Evolutionary conservation across 2,888 invertebrate species (phyloP).

Genomic region (Synergus gifuensis): DNA sequence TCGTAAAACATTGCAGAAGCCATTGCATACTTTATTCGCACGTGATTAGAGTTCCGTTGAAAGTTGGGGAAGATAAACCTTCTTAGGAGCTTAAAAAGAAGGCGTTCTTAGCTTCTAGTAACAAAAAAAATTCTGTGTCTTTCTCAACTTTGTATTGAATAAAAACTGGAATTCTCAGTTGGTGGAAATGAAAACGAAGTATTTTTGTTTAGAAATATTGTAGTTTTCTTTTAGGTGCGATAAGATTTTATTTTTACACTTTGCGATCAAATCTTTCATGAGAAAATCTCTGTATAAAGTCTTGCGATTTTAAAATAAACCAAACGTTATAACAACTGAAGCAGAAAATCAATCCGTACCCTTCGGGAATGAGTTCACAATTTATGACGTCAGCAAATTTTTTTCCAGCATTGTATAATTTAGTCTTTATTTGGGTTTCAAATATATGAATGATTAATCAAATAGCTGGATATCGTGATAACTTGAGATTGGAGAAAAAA

Average conservation of each 20-base stretch:
- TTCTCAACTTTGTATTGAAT: not conserved
- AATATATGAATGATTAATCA: not conserved
- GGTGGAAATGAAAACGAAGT: no score
- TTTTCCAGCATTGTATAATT: not conserved
- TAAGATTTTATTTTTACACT: not conserved
- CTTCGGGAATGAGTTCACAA: slow-evolving; percentile 7
- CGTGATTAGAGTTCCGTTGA: slow-evolving; percentile 34
- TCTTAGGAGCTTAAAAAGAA: slow-evolving; percentile 14
- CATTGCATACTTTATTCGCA: slow-evolving; percentile 40
- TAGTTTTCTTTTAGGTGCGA: no score
- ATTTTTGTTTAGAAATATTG: no score
- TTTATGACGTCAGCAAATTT: slow-evolving; percentile 7
- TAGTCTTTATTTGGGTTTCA: not conserved
- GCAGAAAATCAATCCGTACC: not conserved
- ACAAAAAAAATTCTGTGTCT: not conserved
- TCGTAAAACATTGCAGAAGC: slow-evolving; percentile 22
- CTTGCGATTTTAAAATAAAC: slow-evolving; percentile 9
- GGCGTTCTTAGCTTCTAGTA: not conserved
- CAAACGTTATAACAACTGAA: not conserved
- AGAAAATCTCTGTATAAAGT: not conserved
- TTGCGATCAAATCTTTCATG: not conserved
- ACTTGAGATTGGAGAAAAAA: not conserved
- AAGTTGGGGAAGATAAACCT: slow-evolving; percentile 3
- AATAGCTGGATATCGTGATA: not conserved
- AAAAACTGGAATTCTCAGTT: no score